Evolutionary conservation across 2,113 vertebrate species (phyloP), one percentile per base, ranked within the genome.

Genomic region (Labrus mixtus): DNA sequence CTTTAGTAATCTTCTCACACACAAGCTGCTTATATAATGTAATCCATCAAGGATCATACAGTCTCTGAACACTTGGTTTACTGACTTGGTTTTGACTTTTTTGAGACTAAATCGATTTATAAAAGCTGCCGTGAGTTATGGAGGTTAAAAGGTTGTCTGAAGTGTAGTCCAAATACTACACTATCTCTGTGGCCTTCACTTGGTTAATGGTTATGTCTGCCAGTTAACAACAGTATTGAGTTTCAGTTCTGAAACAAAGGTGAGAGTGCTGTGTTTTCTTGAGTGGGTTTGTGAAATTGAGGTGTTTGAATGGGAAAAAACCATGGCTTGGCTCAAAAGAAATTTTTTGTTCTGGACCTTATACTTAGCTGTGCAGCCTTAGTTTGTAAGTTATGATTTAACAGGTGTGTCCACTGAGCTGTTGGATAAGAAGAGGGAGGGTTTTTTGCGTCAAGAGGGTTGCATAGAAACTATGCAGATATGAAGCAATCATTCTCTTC

Each of bases 121-220:
- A 37, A 53, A 71, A 17, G 37, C 29, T 19, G 16, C 45, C 50
- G 29, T n/a, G 50, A 65, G 45, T 64, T 69, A 10, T 37, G 76
- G 37, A 62, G 9, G 58, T 61, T 72, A 29, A 73, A 20, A 56
- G 33, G 22, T 36, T 59, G 51, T 69, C 76, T 76, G 46, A 67
- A 74, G 54, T 76, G 43, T 63, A 23, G 25, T 62, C 68, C 36
- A 83, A 82, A 80, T 85, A 86, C 80, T 84, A 82, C n/a, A 84
- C 81, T 51, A 41, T 76, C 85, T 82, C 57, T 71, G 1, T 4
- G 51, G 36, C 87, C 78, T 90, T 84, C 77, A 63, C 81, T 80
- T 72, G 53, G 87, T 87, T 91, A 90, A 91, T 91, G 78, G 39
- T 91, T 90, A 87, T 65, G 25, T 71, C 17, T 46, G 61, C 60